Evolutionary conservation across 2,888 invertebrate genomes (phyloP).

Genomic region (Melieria crassipennis): DNA sequence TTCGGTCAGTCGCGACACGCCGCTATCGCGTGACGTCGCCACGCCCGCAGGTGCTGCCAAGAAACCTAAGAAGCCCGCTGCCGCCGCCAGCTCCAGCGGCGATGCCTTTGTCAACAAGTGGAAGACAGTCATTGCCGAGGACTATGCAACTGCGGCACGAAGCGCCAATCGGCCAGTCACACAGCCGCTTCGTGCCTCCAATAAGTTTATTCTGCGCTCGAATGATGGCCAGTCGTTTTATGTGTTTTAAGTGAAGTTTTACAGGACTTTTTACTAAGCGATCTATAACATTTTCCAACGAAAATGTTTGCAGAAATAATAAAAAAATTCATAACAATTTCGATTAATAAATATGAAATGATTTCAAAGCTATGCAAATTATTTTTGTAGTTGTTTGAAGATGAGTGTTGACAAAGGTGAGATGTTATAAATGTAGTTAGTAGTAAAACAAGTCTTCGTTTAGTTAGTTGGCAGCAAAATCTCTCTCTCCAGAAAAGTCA

Average conservation of each 20-base stretch:
- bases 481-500: too few relatives aligned
- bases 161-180: conserved; percentile 34
- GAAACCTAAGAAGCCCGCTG: conserved; percentile 14
- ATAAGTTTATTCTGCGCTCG: conserved; percentile 27
- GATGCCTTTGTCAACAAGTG: conserved; percentile 52
- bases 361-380: too few relatives aligned
- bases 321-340: too few relatives aligned
- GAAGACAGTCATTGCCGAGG: conserved; percentile 57
- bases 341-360: too few relatives aligned
- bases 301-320: too few relatives aligned
- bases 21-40: background rate
- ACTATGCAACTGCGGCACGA: conserved; percentile 46
- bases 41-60: background rate
- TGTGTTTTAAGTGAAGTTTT: conserved; percentile 3
- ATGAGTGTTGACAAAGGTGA: too few relatives aligned
- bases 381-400: too few relatives aligned
- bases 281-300: too few relatives aligned
- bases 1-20: conserved; percentile 45
- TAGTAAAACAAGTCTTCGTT: too few relatives aligned
- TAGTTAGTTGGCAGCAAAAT: too few relatives aligned
- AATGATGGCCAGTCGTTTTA: conserved; percentile 16
- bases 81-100: conserved; percentile 3
- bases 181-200: conserved; percentile 27
- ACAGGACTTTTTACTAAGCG: background rate
- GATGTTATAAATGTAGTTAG: too few relatives aligned